These are phyloP conservation scores for Cotesia vestalis DNA, from an alignment of 1,140 invertebrate species.

Conservation along the genomic window DNA sequence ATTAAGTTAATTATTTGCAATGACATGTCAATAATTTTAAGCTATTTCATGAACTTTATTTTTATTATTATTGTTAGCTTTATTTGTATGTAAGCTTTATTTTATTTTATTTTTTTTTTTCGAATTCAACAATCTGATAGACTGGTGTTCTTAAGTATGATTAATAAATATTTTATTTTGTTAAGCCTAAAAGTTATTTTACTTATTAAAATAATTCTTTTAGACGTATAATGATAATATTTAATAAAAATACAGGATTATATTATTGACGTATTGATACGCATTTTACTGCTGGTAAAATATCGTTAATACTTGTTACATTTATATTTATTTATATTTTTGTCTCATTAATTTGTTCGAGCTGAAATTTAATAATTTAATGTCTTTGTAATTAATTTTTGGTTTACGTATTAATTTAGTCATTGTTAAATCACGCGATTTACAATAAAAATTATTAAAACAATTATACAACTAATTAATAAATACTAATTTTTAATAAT, in stretches of 20 bases:
- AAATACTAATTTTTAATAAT: no score
- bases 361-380: conserved; percentile 17
- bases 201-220: conserved; percentile 59
- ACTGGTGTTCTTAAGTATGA: conserved; percentile 17
- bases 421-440: no score
- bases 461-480: no score
- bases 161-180: conserved; percentile 29
- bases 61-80: conserved; percentile 13
- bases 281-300: conserved; percentile 52
- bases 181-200: conserved; percentile 45
- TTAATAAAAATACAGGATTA: conserved; percentile 44
- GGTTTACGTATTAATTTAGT: no score
- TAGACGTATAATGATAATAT: conserved; percentile 45
- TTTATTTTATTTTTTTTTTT: conserved; percentile 11
- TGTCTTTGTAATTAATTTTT: neutral
- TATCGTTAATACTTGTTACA: conserved; percentile 51
- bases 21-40: conserved; percentile 24
- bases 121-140: conserved; percentile 17
- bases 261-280: conserved; percentile 47
- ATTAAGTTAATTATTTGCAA: conserved; percentile 27
- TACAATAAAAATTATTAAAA: no score
- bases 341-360: conserved; percentile 16
- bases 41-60: neutral
- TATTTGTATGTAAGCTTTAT: conserved; percentile 5
- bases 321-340: neutral